These are phyloP conservation scores for Axis porcinus DNA, from an alignment of 2,113 vertebrate genomes.

Conservation along the genomic window DNA sequence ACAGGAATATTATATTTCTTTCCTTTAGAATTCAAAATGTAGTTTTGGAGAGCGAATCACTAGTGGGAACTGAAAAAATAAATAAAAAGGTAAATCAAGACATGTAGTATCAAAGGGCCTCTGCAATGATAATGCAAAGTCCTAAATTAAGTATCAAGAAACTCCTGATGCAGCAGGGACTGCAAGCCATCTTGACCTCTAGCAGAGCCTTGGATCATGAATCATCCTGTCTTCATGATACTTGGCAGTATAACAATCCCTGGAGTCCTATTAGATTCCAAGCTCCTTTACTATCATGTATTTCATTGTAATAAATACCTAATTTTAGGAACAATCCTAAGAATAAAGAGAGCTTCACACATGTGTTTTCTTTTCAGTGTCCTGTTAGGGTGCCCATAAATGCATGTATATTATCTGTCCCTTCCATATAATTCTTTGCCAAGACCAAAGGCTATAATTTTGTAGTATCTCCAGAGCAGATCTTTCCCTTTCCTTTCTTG, in stretches of 20 bases:
- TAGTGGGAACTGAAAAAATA: background rate
- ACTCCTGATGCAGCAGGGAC: background rate
- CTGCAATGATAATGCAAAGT: background rate
- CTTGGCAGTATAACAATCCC: background rate
- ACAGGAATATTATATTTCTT: fast-evolving
- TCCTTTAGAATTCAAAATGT: background rate
- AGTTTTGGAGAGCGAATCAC: background rate
- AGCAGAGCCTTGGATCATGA: background rate
- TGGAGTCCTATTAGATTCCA: background rate
- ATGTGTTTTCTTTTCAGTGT: background rate
- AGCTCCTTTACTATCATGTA: background rate
- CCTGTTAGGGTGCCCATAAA: background rate
- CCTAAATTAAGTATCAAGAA: background rate
- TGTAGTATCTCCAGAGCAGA: background rate
- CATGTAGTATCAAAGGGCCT: too few species aligned
- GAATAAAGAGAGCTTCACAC: background rate
- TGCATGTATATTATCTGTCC: background rate
- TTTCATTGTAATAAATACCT: background rate
- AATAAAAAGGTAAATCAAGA: background rate
- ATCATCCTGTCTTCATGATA: background rate
- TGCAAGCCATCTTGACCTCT: background rate
- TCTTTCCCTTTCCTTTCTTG: background rate
- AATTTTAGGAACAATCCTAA: background rate
- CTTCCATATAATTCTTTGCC: background rate
- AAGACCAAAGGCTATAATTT: background rate